Percentiles rank a stretch among this genome's conserved stretches.
Evolutionary conservation across 2,888 invertebrate genomes (phyloP).

Genomic region (Brachyptera risi): DNA sequence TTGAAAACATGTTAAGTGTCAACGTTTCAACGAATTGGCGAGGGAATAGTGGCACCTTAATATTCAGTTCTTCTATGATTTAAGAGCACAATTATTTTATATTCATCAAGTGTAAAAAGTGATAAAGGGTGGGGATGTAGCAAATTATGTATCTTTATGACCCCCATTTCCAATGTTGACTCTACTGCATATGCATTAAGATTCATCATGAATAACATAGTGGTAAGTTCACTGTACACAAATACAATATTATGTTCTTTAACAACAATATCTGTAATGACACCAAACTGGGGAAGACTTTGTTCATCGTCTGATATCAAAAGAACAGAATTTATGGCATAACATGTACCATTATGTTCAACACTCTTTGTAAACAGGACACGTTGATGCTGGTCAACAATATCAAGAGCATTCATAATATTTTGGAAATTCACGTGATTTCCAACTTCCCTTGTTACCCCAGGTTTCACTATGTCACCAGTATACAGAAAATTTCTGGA

Average conservation of each 20-base stretch:
- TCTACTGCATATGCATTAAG: background rate
- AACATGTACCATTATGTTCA: background rate
- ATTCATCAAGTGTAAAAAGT: no score
- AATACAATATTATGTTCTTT: background rate
- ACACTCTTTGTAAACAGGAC: background rate
- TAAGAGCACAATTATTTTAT: background rate
- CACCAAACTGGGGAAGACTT: background rate
- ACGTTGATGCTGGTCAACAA: background rate
- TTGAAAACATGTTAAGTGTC: no score
- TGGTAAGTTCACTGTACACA: background rate
- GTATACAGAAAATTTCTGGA: conserved; percentile 28
- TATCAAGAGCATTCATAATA: background rate
- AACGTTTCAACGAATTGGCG: no score
- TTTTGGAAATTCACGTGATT: background rate
- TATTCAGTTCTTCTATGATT: background rate
- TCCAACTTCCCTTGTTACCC: no score
- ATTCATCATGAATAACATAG: background rate
- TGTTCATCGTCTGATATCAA: background rate
- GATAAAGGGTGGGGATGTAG: background rate
- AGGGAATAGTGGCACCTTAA: no score
- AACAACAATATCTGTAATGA: background rate
- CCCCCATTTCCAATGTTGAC: background rate
- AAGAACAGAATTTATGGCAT: background rate
- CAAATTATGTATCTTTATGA: background rate
- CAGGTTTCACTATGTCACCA: conserved; percentile 18